phyloP scores from a whole-genome alignment of 2,797 vertebrate species.

The Cygnus olor region DNA sequence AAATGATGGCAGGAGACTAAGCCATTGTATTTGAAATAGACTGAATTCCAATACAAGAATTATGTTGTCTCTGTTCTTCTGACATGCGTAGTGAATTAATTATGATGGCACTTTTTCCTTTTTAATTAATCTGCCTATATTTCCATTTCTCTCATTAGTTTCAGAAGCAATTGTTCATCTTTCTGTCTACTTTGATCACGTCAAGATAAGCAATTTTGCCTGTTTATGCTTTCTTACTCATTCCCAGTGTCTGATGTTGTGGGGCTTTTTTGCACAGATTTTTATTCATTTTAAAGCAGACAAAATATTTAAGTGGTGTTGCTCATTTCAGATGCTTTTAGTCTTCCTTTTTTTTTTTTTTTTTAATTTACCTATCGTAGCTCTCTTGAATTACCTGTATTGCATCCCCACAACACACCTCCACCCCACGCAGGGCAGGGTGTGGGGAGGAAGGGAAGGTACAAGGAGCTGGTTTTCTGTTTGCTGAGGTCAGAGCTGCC shows the following conservation, averaged over 20 bases:
- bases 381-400: neutral
- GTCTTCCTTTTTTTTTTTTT: neutral
- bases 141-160: neutral
- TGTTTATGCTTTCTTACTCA: neutral
- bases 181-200: neutral
- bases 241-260: neutral
- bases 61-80: neutral
- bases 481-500: neutral
- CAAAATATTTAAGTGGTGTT: neutral
- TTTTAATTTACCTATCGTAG: neutral
- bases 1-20: neutral
- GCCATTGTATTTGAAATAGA: neutral
- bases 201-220: neutral
- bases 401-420: neutral
- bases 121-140: neutral
- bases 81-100: neutral
- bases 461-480: neutral
- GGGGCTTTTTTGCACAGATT: neutral
- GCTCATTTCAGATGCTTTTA: neutral
- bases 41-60: neutral
- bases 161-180: neutral
- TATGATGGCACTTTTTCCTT: neutral
- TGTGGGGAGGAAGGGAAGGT: neutral
- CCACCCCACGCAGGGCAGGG: neutral
- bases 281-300: neutral